These are phyloP conservation scores for Oscheius sp. DNA, from an alignment of 2,888 invertebrate genomes.

Conservation along the genomic window DNA sequence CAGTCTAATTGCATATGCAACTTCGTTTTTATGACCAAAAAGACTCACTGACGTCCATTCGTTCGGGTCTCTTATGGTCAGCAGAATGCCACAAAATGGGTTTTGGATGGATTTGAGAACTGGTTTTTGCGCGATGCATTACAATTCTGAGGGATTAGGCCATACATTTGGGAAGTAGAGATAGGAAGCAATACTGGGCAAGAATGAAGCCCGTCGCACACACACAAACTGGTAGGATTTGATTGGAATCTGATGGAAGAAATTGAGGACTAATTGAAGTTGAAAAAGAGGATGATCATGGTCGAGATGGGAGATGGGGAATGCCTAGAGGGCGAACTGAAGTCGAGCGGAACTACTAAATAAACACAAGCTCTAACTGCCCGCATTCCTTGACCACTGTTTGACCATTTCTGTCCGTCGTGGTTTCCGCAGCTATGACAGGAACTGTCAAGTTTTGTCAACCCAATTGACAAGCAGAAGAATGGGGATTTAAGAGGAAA, in stretches of 20 bases:
- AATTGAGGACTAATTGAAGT: slow-evolving; percentile 1
- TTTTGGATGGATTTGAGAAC: slow-evolving; percentile 23
- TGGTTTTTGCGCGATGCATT: slow-evolving; percentile 11
- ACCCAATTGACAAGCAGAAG: no score
- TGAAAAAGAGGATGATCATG: background rate
- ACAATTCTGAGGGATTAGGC: no score
- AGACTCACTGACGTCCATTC: background rate
- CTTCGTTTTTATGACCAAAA: background rate
- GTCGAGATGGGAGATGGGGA: background rate
- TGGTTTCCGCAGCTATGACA: no score
- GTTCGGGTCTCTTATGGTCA: background rate
- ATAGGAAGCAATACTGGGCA: no score
- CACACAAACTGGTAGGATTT: slow-evolving; percentile 14
- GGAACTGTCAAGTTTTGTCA: no score
- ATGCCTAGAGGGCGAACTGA: background rate
- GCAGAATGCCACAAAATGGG: background rate
- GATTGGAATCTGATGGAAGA: background rate
- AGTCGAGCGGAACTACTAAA: slow-evolving; percentile 19
- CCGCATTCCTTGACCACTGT: background rate
- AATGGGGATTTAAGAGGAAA: no score
- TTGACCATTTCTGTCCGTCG: background rate
- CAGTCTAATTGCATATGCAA: no score
- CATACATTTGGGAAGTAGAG: no score
- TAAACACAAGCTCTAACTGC: background rate
- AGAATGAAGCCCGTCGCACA: background rate